Evolutionary conservation across 1,140 invertebrate species (phyloP).

Genomic region (Drosophila sturtevanti): DNA sequence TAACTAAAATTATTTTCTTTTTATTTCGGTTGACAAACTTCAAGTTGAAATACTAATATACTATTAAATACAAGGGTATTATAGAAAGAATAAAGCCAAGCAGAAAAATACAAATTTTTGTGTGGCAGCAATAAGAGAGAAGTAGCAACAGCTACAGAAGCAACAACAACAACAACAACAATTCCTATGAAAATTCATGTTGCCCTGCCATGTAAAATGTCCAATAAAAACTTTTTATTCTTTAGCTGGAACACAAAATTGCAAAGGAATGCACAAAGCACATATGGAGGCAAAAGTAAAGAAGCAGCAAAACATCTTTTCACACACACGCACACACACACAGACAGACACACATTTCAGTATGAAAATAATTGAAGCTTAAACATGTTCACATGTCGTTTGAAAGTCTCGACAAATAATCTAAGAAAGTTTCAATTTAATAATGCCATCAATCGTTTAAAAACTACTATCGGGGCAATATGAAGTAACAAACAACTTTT

Average conservation of each 20-base stretch:
- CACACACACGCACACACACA: background rate
- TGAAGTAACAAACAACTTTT: no score
- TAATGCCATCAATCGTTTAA: background rate
- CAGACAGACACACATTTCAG: background rate
- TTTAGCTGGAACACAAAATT: constrained; percentile 17
- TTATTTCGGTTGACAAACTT: no score
- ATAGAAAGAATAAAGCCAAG: background rate
- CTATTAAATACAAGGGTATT: background rate
- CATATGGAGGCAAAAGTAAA: background rate
- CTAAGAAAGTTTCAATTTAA: background rate
- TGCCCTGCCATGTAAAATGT: constrained; percentile 51
- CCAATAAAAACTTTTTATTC: constrained; percentile 58
- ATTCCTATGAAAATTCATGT: constrained; percentile 43
- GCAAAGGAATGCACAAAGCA: constrained; percentile 4
- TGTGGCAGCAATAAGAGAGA: background rate
- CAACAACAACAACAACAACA: background rate
- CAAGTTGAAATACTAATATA: background rate
- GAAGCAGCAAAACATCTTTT: background rate
- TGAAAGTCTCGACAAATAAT: background rate
- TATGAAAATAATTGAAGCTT: background rate
- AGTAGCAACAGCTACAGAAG: background rate
- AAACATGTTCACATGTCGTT: background rate
- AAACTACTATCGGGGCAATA: no score
- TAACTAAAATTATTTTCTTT: no score
- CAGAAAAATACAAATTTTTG: constrained; percentile 16